These are phyloP conservation scores for Drosophila greeni DNA, from an alignment of 2,888 invertebrate genomes.

Conservation along the genomic window DNA sequence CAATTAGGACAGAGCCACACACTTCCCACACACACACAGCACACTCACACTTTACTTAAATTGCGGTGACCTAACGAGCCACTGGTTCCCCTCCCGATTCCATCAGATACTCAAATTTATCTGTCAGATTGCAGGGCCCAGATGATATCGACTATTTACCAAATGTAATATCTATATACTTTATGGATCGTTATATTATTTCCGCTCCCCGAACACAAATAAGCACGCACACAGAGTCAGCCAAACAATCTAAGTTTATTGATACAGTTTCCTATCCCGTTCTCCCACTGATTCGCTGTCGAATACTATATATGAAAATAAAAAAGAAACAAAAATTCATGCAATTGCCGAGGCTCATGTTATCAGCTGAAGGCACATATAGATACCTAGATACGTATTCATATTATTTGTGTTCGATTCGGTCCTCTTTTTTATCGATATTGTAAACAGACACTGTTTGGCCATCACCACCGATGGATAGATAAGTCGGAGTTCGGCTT, in stretches of 20 bases:
- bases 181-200: slow-evolving; percentile 56
- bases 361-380: slow-evolving; percentile 43
- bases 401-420: slow-evolving; percentile 33
- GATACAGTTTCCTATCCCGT: slow-evolving; percentile 21
- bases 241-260: slow-evolving; percentile 43
- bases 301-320: slow-evolving; percentile 52
- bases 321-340: slow-evolving; percentile 45
- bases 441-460: slow-evolving; percentile 65
- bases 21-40: slow-evolving; percentile 35
- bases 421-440: slow-evolving; percentile 59
- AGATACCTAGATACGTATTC: slow-evolving; percentile 23
- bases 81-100: slow-evolving; percentile 7
- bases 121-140: slow-evolving; percentile 9
- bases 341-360: slow-evolving; percentile 58
- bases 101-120: slow-evolving; percentile 26
- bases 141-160: slow-evolving; percentile 20
- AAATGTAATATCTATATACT: slow-evolving; percentile 9
- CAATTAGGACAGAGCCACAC: slow-evolving; percentile 52
- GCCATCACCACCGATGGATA: slow-evolving; percentile 26
- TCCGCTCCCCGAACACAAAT: slow-evolving; percentile 49
- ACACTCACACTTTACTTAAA: slow-evolving; percentile 41
- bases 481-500: slow-evolving; percentile 30
- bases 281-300: slow-evolving; percentile 6
- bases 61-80: slow-evolving; percentile 44
- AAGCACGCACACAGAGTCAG: slow-evolving; percentile 29